phyloP scores from a whole-genome alignment of 1,140 invertebrate genomes.

The Nomia melanderi region DNA sequence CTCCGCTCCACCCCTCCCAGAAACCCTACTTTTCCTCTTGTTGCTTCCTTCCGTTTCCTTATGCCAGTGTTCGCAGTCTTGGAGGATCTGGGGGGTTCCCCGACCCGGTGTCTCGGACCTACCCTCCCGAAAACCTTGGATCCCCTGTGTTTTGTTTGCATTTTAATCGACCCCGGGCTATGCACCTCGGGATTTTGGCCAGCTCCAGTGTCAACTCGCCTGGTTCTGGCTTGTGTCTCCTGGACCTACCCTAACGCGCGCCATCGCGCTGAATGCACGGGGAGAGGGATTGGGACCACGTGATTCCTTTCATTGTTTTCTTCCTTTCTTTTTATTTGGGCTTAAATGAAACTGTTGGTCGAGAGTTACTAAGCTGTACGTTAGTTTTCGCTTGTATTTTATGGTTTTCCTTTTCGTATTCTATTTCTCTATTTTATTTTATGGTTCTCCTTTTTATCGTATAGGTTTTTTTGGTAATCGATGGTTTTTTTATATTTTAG shows the following conservation, averaged over 20 bases:
- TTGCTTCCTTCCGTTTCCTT: conserved; percentile 11
- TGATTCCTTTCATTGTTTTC: neutral
- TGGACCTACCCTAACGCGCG: neutral
- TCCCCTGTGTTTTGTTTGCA: conserved; percentile 43
- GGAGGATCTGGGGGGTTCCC: too few species aligned
- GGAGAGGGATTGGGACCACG: neutral
- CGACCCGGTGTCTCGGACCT: too few species aligned
- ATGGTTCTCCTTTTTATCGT: too few species aligned
- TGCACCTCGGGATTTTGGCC: conserved; percentile 19
- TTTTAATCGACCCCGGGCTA: conserved; percentile 53
- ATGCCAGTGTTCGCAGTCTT: conserved; percentile 1
- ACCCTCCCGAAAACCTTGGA: neutral
- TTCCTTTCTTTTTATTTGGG: neutral
- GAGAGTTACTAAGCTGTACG: too few species aligned
- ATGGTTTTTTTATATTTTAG: too few species aligned
- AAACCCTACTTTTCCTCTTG: neutral
- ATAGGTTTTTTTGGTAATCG: too few species aligned
- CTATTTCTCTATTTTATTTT: too few species aligned
- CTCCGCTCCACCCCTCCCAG: neutral
- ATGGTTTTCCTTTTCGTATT: too few species aligned
- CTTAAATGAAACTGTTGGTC: too few species aligned
- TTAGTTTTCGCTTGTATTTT: too few species aligned
- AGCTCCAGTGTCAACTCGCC: neutral
- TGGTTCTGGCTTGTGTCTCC: neutral
- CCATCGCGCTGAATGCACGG: neutral